These are phyloP conservation scores for Leptopilina myrica DNA, from an alignment of 2,888 invertebrate species.

Conservation along the genomic window DNA sequence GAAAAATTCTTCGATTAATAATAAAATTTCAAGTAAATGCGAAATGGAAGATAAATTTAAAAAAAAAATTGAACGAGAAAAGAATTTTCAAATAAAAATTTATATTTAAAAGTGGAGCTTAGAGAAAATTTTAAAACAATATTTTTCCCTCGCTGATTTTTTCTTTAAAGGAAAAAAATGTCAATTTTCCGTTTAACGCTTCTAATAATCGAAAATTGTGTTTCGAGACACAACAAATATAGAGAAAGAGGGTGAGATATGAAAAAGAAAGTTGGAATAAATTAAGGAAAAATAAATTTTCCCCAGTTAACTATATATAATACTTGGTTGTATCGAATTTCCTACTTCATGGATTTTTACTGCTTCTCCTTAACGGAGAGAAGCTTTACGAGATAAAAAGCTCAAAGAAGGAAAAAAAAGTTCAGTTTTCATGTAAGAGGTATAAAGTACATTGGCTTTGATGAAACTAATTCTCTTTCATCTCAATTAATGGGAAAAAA, in stretches of 20 bases:
- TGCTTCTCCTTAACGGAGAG: background rate
- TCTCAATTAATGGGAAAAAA: background rate
- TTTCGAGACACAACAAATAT: too few relatives aligned
- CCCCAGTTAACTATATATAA: background rate
- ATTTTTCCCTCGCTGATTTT: too few relatives aligned
- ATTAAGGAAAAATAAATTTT: background rate
- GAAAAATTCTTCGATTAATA: too few relatives aligned
- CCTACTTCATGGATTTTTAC: constrained; percentile 8
- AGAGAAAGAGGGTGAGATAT: background rate
- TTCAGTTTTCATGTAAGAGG: background rate
- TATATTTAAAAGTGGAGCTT: too few relatives aligned
- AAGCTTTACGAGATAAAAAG: constrained; percentile 7
- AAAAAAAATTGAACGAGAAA: background rate
- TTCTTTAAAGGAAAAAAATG: too few relatives aligned
- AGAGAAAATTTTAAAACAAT: too few relatives aligned
- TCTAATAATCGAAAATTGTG: too few relatives aligned
- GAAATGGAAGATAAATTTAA: background rate
- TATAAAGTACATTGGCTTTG: background rate
- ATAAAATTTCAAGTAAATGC: background rate
- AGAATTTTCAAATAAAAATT: too few relatives aligned
- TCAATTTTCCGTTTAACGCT: too few relatives aligned
- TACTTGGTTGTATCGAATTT: background rate
- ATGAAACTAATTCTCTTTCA: background rate
- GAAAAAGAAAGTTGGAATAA: background rate
- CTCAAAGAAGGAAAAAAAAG: background rate